Evolutionary conservation across 2,797 vertebrate genomes (phyloP).

Genomic region (Gouania willdenowi): DNA sequence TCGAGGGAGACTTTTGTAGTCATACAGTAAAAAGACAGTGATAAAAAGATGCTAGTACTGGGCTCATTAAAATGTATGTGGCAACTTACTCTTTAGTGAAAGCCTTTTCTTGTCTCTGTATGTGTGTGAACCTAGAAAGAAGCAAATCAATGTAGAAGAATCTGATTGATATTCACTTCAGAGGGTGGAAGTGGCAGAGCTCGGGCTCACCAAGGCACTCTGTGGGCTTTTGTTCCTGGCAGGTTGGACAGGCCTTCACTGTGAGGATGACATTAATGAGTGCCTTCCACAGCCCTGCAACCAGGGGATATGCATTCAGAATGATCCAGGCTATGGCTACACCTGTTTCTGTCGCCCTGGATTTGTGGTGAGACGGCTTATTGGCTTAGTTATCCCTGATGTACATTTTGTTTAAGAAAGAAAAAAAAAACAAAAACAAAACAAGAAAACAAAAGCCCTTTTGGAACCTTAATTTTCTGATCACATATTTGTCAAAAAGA

Average conservation of each 20-base stretch:
- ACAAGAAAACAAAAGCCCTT: too few species aligned
- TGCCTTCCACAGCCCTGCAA: conserved; percentile 79
- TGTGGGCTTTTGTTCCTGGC: conserved; percentile 77
- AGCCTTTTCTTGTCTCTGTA: conserved; percentile 68
- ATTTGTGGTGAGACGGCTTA: conserved; percentile 86
- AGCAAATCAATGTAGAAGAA: conserved; percentile 74
- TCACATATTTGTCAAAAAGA: too few species aligned
- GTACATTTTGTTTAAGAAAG: too few species aligned
- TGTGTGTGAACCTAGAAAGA: conserved; percentile 68
- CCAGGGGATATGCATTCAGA: conserved; percentile 82
- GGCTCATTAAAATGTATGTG: conserved; percentile 71
- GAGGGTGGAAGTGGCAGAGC: conserved; percentile 70
- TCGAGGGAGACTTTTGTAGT: conserved; percentile 59
- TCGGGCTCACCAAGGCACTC: conserved; percentile 66
- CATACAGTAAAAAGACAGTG: conserved; percentile 59
- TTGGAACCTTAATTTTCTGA: too few species aligned
- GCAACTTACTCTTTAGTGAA: conserved; percentile 61
- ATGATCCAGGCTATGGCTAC: conserved; percentile 78
- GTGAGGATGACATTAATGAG: conserved; percentile 83
- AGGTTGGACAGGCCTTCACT: conserved; percentile 84
- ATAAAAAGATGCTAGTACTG: conserved; percentile 51
- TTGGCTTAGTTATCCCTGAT: too few species aligned
- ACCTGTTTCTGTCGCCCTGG: conserved; percentile 83
- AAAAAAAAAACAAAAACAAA: too few species aligned
- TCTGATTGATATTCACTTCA: conserved; percentile 81